A percentile compares a stretch with the other conserved stretches of the same genome.
phyloP scores from a whole-genome alignment of 2,888 invertebrate species.

The Aplocera efformata region DNA sequence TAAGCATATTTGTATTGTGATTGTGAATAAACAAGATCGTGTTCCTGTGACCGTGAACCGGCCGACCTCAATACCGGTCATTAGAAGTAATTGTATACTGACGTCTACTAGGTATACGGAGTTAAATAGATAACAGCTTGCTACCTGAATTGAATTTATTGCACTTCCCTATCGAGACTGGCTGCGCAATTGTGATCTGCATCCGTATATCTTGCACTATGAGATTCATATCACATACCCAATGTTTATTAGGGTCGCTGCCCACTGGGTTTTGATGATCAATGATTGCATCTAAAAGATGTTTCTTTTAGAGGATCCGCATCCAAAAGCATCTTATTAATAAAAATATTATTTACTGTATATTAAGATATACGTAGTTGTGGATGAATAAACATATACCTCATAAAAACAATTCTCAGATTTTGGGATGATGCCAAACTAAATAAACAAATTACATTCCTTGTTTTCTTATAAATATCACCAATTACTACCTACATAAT shows the following conservation, averaged over 20 bases:
- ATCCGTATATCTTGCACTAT: conserved; percentile 6
- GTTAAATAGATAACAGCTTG: conserved; percentile 40
- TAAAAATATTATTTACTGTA: no score
- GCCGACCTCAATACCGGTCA: conserved; percentile 44
- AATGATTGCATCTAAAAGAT: no score
- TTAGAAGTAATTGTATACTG: conserved; percentile 48
- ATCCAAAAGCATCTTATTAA: no score
- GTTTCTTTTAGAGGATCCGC: no score
- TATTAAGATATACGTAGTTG: no score
- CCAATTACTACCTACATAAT: no score
- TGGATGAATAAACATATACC: no score
- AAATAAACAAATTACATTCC: no score
- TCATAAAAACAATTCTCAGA: no score
- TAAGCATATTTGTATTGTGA: conserved; percentile 4
- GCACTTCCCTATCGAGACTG: conserved; percentile 34
- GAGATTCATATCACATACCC: conserved; percentile 8
- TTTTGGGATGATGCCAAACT: no score
- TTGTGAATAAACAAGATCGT: conserved; percentile 43
- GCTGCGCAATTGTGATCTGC: conserved; percentile 21
- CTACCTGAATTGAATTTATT: conserved; percentile 38
- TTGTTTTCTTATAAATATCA: no score
- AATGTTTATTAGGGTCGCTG: neutral
- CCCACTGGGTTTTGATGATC: no score
- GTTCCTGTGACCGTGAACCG: conserved; percentile 58
- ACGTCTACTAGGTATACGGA: conserved; percentile 25